Conservation (phyloP, 1,140 invertebrate genomes). For the Geopemphigus sp. region DNA sequence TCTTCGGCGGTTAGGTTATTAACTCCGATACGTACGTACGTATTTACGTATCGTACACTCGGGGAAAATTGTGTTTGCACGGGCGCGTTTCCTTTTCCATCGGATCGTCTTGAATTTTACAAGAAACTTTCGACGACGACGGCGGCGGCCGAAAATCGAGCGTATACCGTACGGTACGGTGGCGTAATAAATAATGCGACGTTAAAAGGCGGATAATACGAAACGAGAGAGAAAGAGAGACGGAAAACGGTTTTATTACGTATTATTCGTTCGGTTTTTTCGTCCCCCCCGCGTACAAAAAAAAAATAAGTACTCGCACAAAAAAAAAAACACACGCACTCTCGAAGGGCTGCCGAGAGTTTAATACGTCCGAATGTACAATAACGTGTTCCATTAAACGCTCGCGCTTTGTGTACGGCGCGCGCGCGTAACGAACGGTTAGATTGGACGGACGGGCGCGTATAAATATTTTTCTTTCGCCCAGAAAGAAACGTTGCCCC, state of each 20-base stretch:
- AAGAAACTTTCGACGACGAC: neutral
- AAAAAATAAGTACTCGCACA: too few species aligned
- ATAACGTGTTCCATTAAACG: too few species aligned
- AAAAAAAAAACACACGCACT: too few species aligned
- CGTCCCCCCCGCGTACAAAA: too few species aligned
- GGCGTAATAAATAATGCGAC: neutral
- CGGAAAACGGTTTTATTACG: neutral
- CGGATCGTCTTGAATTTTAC: constrained; percentile 10
- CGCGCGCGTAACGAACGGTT: too few species aligned
- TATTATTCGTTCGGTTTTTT: neutral
- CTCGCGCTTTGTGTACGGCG: too few species aligned
- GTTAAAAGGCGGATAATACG: neutral
- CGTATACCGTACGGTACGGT: neutral
- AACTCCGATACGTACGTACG: neutral
- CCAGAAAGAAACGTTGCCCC: too few species aligned
- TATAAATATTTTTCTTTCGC: too few species aligned
- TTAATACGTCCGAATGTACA: neutral
- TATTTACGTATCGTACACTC: neutral
- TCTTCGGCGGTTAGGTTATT: constrained; percentile 9
- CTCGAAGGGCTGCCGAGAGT: neutral
- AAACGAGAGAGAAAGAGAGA: neutral
- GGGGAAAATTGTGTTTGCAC: constrained; percentile 10
- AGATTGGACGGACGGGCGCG: too few species aligned
- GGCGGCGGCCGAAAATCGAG: neutral
- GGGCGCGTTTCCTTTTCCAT: neutral